phyloP scores from a whole-genome alignment of 2,797 vertebrate species.

The Gallinago nigripennis region DNA sequence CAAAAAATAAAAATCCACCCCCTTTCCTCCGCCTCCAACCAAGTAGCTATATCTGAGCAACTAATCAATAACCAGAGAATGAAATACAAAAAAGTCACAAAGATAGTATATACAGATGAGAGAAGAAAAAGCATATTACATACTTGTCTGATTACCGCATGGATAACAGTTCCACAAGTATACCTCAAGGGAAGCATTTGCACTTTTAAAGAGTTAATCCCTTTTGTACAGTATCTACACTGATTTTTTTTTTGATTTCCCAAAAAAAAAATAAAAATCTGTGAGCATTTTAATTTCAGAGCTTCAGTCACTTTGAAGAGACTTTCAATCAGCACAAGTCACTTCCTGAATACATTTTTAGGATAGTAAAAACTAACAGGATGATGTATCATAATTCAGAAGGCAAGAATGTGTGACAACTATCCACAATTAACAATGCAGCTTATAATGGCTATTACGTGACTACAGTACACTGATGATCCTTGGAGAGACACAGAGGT shows the following conservation, averaged over 20 bases:
- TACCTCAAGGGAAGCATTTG: not conserved
- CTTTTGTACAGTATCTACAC: not conserved
- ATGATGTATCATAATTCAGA: not conserved
- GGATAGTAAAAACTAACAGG: not conserved
- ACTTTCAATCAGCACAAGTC: not conserved
- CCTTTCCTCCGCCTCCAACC: not conserved
- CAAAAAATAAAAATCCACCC: not conserved
- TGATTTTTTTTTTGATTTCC: not conserved
- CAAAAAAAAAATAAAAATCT: not conserved
- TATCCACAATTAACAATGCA: not conserved
- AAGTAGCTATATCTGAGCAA: not conserved
- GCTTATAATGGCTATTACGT: not conserved
- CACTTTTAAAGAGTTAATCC: not conserved
- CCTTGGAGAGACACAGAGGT: not conserved
- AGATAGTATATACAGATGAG: not conserved
- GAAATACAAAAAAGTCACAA: not conserved
- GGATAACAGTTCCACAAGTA: not conserved
- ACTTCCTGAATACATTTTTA: not conserved
- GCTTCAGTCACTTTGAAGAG: not conserved
- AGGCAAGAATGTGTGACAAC: not conserved
- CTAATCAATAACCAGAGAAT: not conserved
- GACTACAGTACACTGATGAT: rapidly evolving
- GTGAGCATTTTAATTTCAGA: not conserved
- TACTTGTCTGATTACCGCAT: not conserved
- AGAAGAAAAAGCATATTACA: not conserved